Evolutionary conservation across 2,113 vertebrate species (phyloP).

Genomic region (Grammomys dolichurus): DNA sequence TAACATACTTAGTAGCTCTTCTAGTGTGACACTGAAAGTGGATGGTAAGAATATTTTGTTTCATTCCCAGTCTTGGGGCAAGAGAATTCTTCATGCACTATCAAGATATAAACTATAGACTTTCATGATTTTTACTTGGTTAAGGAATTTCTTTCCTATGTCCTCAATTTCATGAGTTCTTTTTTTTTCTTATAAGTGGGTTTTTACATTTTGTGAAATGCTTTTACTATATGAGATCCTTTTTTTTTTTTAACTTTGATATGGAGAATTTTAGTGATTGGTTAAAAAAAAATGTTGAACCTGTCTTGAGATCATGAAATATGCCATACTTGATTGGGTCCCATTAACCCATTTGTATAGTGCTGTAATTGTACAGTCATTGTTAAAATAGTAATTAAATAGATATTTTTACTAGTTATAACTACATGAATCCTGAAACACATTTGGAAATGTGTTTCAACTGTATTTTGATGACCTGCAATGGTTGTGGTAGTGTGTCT

Average conservation of each 20-base stretch:
- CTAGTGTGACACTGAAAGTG: background rate
- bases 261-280: background rate
- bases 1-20: background rate
- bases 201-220: background rate
- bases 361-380: background rate
- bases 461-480: background rate
- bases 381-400: conserved; percentile 35
- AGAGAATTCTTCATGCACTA: background rate
- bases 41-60: background rate
- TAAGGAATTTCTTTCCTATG: background rate
- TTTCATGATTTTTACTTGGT: background rate
- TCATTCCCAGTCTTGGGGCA: background rate
- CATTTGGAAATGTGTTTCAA: conserved; percentile 7
- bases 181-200: background rate
- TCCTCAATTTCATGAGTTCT: background rate
- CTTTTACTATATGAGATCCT: background rate
- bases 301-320: conserved; percentile 4
- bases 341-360: background rate
- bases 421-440: background rate
- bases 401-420: background rate
- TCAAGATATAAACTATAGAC: background rate
- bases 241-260: conserved; percentile 1
- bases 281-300: background rate
- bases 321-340: conserved; percentile 13
- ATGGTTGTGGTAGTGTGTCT: background rate